Evolutionary conservation across 2,113 vertebrate species (phyloP), one percentile per base, ranked within the genome.

Genomic region (Nothobranchius kuhntae): DNA sequence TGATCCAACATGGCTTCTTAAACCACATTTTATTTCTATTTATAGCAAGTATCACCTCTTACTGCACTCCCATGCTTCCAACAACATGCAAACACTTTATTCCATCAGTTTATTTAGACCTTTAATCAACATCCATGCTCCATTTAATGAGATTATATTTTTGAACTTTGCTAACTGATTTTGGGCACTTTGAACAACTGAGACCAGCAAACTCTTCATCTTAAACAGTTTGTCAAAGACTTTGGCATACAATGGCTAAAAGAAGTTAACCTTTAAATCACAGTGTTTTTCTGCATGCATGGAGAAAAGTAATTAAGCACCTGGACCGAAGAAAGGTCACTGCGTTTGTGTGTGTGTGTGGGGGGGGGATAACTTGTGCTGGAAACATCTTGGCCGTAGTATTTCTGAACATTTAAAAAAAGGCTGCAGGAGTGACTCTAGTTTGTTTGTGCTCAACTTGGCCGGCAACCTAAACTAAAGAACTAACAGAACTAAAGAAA

Each of bases 221-320:
- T 73, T 62, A 62, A 81, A 75, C 51, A 38, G 53, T 61, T 70
- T 9, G 17, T 73, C 62, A 30, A 75, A 84, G 74, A 70, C 59
- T 54, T 85, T 80, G 78, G 68, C 78, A 73, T 84, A 74, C 77
- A 82, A 78, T 77, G 81, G 80, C 82, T 65, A 60, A 66, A 70
- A 61, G 80, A 86, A 81, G 74, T 89, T 89, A 90, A 91, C 90
- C 87, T 93, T 91, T 89, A 86, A 83, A 80, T 86, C 75, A 68
- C 46, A 24, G 68, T 55, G 66, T 81, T 88, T 80, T 63, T 62
- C 53, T 75, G 80, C 82, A 80, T 80, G 78, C 72, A 77, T 78
- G 82, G 76, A 78, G 64, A 73, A 85, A 90, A 72, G 87, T 89
- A 89, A 93, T 92, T 92, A 91, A 85, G 80, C 82, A 74, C 68